phyloP scores from a whole-genome alignment of 2,113 vertebrate species.

The Bolborhynchus lineola region DNA sequence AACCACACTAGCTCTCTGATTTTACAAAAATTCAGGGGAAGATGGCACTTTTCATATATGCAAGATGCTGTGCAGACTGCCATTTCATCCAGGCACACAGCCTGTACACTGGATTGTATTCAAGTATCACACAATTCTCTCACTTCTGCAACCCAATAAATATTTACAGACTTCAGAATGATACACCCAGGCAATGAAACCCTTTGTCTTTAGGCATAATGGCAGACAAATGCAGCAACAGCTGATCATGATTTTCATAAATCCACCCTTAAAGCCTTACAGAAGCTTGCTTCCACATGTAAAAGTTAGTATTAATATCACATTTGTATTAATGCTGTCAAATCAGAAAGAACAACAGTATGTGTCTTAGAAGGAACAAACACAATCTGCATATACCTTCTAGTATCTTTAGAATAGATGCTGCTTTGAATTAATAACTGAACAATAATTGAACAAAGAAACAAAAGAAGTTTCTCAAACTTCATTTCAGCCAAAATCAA shows the following conservation, averaged over 20 bases:
- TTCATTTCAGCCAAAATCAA: background rate
- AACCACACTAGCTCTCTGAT: background rate
- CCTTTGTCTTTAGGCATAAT: background rate
- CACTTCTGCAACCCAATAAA: background rate
- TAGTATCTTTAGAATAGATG: background rate
- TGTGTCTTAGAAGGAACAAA: background rate
- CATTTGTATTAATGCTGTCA: background rate
- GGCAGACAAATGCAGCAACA: fast-evolving
- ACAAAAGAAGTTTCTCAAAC: background rate
- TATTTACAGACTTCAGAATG: background rate
- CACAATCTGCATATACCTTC: background rate
- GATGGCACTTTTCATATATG: background rate
- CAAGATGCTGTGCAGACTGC: background rate
- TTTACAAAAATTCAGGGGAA: background rate
- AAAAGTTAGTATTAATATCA: background rate
- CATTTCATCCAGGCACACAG: background rate
- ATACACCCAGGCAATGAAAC: background rate
- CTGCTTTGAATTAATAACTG: background rate
- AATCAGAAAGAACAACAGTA: background rate
- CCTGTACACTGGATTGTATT: background rate
- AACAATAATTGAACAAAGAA: background rate
- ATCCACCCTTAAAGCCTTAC: background rate
- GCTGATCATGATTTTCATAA: background rate
- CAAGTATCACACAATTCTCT: background rate
- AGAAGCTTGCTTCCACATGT: background rate